Evolutionary conservation across 2,113 vertebrate species (phyloP), one percentile per base, ranked within the genome.

Genomic region (Cranoglanis bouderius): DNA sequence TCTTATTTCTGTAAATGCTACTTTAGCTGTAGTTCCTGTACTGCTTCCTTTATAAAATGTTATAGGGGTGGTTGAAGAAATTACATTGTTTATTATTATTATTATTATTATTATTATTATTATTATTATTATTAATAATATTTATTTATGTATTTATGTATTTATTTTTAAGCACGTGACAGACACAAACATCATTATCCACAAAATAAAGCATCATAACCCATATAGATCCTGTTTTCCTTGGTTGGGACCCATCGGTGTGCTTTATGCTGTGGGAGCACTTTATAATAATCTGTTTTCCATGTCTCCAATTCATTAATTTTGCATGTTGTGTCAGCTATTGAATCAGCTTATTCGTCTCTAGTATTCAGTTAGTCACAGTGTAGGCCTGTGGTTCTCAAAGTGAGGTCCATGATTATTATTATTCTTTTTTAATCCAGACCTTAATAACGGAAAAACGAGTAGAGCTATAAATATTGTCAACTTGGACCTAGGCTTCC

Each of bases 71-170:
- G 51, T 7, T 78, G 13, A 49, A 72, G 16, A 72, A 72, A 35
- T 32, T 32, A 12, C 61, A 26, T 29, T 61, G 24, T 67, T 21
- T 49, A 14, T 32, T 80, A n/a, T 51, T 51, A n/a, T 51, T 80
- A 78, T n/a, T 81, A 81, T 53, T 81, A 53, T 81, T 53, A 81
- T 32, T 55, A 81, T 32, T 35, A 67, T 67, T 67, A 35, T 67
- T 67, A 32, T 70, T 70, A 32, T 70, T 70, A 70, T 70, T 74
- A 38, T 40, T 75, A 40, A 40, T 40, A 74, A 2, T 74, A 40
- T 19, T 10, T n/a, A n/a, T n/a, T n/a, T n/a, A n/a, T n/a, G n/a
- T n/a, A n/a, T n/a, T n/a, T n/a, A n/a, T n/a, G n/a, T n/a, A n/a
- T 38, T 21, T 74, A 74, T 21, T 74, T 40, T 35, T 72, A 70